These are phyloP conservation scores for Campylorhamphus procurvoides DNA, from an alignment of 2,113 vertebrate genomes.

Conservation along the genomic window DNA sequence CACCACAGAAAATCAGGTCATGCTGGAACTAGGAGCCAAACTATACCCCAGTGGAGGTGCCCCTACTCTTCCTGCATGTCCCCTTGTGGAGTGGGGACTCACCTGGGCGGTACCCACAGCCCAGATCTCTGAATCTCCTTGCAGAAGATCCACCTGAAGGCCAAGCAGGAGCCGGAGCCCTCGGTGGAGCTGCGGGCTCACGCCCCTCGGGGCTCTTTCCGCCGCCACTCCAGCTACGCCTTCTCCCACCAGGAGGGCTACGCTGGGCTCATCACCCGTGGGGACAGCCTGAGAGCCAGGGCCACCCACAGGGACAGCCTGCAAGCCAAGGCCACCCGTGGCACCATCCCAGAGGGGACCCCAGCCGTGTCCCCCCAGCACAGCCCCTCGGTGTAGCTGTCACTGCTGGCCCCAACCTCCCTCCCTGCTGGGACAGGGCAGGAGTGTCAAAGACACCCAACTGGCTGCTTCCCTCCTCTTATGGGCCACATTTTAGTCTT, in stretches of 20 bases:
- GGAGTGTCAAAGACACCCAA: accelerated
- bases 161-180: not conserved
- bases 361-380: accelerated
- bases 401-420: not conserved
- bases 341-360: accelerated
- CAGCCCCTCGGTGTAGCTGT: not conserved
- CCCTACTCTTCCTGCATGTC: accelerated
- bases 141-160: constrained; percentile 11
- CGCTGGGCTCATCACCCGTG: constrained; percentile 74
- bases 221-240: constrained; percentile 82
- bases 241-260: constrained; percentile 84
- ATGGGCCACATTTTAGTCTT: accelerated
- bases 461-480: not conserved
- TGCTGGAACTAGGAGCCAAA: not conserved
- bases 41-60: accelerated
- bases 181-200: constrained; percentile 59
- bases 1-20: not conserved
- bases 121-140: not conserved
- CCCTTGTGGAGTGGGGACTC: not conserved
- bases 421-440: accelerated
- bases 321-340: not conserved
- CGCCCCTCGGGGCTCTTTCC: constrained; percentile 6
- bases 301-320: accelerated
- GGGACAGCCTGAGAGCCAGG: constrained; percentile 52
- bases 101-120: not conserved